Percentiles rank a stretch among this genome's conserved stretches.
These are phyloP conservation scores for Ips typographus DNA, from an alignment of 1,140 invertebrate species.

Conservation along the genomic window DNA sequence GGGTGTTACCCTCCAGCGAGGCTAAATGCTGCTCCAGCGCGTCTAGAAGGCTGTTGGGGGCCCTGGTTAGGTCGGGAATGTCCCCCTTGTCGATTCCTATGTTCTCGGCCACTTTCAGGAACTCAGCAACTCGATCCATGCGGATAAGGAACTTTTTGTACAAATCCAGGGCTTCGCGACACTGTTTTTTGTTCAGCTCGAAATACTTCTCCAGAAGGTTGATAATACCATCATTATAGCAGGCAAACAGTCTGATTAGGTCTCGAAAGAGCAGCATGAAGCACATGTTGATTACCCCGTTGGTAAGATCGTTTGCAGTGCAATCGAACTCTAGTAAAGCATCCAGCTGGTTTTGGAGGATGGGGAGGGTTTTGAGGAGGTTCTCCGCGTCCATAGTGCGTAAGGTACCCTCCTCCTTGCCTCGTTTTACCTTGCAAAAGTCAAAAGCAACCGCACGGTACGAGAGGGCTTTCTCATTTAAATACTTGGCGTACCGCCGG, in stretches of 20 bases:
- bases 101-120: constrained; percentile 95
- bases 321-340: constrained; percentile 97
- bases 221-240: constrained; percentile 99
- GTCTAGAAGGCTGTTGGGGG: constrained; percentile 97
- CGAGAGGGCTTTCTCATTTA: constrained; percentile 98
- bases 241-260: constrained; percentile 97
- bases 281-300: constrained; percentile 98
- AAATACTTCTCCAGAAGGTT: constrained; percentile 99
- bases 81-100: constrained; percentile 99
- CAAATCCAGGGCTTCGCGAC: constrained; percentile 94
- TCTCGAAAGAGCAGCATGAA: constrained; percentile 99
- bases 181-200: constrained; percentile 99
- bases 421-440: constrained; percentile 99
- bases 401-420: constrained; percentile 96
- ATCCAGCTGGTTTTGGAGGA: constrained; percentile 94
- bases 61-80: constrained; percentile 97
- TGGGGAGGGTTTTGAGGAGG: constrained; percentile 94
- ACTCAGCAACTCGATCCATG: constrained; percentile 98
- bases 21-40: constrained; percentile 96
- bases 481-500: constrained; percentile 96
- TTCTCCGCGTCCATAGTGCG: constrained; percentile 98
- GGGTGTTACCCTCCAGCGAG: constrained; percentile 89
- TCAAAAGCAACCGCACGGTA: constrained; percentile 99
- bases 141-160: constrained; percentile 99
- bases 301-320: constrained; percentile 94